Evolutionary conservation across 2,113 vertebrate species (phyloP).

Genomic region (Cyphomyrus discorhynchus): DNA sequence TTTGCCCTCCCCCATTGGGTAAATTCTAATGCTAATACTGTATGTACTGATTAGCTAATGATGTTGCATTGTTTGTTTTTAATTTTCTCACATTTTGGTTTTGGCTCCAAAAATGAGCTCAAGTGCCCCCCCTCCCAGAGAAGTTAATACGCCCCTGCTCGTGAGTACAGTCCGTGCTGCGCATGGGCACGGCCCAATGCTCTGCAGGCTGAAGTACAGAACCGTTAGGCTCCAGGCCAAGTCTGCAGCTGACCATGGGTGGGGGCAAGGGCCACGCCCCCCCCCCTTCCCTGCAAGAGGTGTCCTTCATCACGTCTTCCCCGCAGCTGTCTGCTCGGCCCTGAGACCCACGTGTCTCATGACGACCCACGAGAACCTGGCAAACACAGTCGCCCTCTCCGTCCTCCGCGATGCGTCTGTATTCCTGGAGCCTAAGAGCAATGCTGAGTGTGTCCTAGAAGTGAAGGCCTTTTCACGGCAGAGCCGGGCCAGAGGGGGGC

Average conservation of each 20-base stretch:
- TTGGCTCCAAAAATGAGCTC: neutral
- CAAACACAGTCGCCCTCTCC: neutral
- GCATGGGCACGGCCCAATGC: neutral
- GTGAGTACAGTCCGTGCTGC: neutral
- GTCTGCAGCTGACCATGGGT: neutral
- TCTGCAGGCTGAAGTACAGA: neutral
- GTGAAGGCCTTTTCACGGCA: neutral
- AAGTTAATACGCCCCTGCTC: neutral
- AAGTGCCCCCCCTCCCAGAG: neutral
- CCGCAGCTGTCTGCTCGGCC: neutral
- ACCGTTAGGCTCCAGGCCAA: neutral
- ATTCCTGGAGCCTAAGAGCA: neutral
- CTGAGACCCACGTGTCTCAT: neutral
- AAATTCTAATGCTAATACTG: neutral
- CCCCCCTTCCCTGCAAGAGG: neutral
- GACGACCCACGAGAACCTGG: neutral
- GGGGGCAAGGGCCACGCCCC: neutral
- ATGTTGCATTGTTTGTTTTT: neutral
- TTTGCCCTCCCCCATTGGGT: neutral
- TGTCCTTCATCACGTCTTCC: neutral
- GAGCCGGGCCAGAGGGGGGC: neutral
- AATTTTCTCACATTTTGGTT: neutral
- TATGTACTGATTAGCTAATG: neutral
- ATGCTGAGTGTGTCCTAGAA: neutral
- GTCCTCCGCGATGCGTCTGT: neutral